Evolutionary conservation across 2,797 vertebrate species (phyloP), one percentile per base, ranked within the genome.

Genomic region (Steatocranus sp.): DNA sequence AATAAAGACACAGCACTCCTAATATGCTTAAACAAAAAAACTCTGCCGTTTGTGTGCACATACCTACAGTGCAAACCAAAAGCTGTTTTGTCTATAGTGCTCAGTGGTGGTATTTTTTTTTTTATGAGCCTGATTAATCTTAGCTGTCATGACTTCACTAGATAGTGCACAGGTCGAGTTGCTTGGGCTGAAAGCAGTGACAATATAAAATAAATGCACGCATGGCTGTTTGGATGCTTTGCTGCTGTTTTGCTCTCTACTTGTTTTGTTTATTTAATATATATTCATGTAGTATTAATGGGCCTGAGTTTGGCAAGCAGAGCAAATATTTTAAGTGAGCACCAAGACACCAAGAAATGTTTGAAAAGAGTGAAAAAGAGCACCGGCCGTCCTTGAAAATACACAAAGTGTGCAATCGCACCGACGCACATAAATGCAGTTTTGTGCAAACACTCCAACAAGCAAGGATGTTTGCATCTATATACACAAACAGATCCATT

Each of bases 241-340:
- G 82, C 84, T 86, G 81, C 88, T 87, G 82, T 92, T 91, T 87
- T 87, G 80, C 82, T 92, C 81, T 91, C 74, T 91, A 77, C 92
- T 91, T 91, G 83, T 74, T 76, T 80, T 63, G 81, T 70, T 54
- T 73, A 79, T 41, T 61, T 61, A 46, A 46, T 70, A 46, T 74
- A 61, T 73, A 89, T 87, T 88, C 91, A 94, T 92, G 81, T 90
- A 93, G 83, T 92, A 93, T 94, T 94, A 92, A 94, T 91, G 87
- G 87, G 80, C 43, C 78, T 68, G 86, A 82, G 83, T 89, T 93
- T 90, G 90, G 87, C 81, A 89, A 89, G 70, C 78, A 92, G 89
- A 95, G 90, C 92, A 96, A 94, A 94, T 91, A 90, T 92, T 89
- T 93, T 81, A 87, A 91, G 86, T 79, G 85, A 89, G 88, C 85